These are phyloP conservation scores for Menura novaehollandiae DNA, from an alignment of 2,113 vertebrate genomes.

Conservation along the genomic window DNA sequence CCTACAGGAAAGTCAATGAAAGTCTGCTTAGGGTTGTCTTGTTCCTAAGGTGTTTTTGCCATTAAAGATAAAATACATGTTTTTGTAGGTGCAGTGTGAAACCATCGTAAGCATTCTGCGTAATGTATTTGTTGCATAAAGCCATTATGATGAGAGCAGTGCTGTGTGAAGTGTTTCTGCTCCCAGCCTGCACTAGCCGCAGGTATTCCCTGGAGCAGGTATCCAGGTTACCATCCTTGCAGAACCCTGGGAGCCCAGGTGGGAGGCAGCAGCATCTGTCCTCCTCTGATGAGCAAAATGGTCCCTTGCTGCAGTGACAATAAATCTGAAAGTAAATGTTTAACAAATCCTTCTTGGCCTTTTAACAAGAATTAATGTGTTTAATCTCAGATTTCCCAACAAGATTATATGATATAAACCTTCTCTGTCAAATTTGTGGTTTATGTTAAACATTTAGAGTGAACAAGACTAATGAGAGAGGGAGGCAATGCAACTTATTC, in stretches of 20 bases:
- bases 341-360: neutral
- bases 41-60: neutral
- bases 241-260: neutral
- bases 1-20: neutral
- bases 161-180: neutral
- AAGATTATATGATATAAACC: neutral
- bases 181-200: neutral
- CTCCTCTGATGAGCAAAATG: neutral
- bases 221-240: slow-evolving; percentile 8
- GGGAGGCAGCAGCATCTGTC: neutral
- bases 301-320: neutral
- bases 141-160: neutral
- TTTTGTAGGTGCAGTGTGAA: neutral
- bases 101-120: rapidly evolving
- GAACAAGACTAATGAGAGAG: neutral
- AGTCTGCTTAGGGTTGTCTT: neutral
- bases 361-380: neutral
- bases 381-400: neutral
- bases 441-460: neutral
- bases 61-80: neutral
- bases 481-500: neutral
- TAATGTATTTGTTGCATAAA: neutral
- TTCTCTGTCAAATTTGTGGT: neutral
- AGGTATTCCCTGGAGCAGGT: slow-evolving; percentile 23
- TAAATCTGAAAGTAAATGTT: neutral